Percentiles rank a stretch among this genome's conserved stretches.
These are phyloP conservation scores for Symphodus melops DNA, from an alignment of 2,113 vertebrate species.

Conservation along the genomic window DNA sequence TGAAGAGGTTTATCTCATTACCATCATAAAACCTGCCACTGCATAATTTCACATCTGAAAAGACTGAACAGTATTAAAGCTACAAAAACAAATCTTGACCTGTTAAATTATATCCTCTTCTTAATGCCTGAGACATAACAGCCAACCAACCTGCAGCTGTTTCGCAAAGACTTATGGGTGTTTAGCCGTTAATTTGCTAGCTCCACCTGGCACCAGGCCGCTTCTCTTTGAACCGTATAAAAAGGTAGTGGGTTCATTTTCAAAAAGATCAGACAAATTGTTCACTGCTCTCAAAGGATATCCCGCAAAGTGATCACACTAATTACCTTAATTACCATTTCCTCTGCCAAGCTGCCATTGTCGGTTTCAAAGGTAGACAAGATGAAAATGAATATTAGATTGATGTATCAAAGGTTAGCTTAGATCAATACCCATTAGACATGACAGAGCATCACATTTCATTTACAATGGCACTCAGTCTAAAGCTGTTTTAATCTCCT, in stretches of 20 bases:
- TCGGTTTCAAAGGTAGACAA: slow-evolving; percentile 31
- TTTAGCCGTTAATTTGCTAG: slow-evolving; percentile 10
- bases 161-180: slow-evolving; percentile 1
- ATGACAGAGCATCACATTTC: slow-evolving; percentile 12
- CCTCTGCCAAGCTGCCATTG: slow-evolving; percentile 42
- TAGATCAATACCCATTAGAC: slow-evolving; percentile 8
- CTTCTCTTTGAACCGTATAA: slow-evolving; percentile 40
- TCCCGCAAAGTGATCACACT: slow-evolving; percentile 43
- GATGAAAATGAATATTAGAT: slow-evolving; percentile 48
- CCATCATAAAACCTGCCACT: not conserved
- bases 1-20: slow-evolving; percentile 13
- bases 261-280: slow-evolving; percentile 18
- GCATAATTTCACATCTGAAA: slow-evolving; percentile 19
- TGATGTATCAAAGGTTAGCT: slow-evolving; percentile 39
- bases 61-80: slow-evolving; percentile 1
- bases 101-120: not conserved
- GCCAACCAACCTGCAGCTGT: slow-evolving; percentile 14
- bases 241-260: slow-evolving; percentile 46
- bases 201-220: slow-evolving; percentile 16
- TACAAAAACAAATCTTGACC: not conserved
- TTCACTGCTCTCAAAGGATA: slow-evolving; percentile 20
- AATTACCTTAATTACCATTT: slow-evolving; percentile 59
- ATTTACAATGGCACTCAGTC: slow-evolving; percentile 15
- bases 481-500: slow-evolving; percentile 11
- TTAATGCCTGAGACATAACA: slow-evolving; percentile 16